Base-by-base conservation (phyloP, 1,140 invertebrate species). In the Nilaparvata lugens region DNA sequence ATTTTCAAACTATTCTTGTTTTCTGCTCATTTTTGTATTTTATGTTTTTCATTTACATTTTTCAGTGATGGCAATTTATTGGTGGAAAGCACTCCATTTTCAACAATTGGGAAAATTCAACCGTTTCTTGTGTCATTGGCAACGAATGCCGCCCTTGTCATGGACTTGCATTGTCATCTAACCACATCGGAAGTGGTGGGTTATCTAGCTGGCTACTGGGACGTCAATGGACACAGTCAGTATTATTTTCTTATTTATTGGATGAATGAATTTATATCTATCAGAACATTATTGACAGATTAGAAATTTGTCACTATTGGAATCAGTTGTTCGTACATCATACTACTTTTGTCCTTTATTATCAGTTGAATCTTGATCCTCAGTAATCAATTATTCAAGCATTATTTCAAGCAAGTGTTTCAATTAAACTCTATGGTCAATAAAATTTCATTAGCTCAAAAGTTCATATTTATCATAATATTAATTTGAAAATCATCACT, bases 131-230 rank as follows among this genome's bases (percentile, higher is more conserved):
- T 96, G 1, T 88, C 90, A n/a, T 82, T 95, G 56, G 86, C 88
- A 54, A 90, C 91, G 3, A 95, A 93, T 71, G 89, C 91, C 14
- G 83, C 91, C 58, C 75, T 96, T 35, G 75, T 97, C 4, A 86
- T 96, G 66, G 93, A 97, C 76, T 88, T 96, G 64, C 95, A 98
- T 71, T 92, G 91, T 71, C 94, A 97, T 74, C 76, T 97, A 61
- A 93, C 89, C 16, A 88, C 86, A 64, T 88, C 86, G 65, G 93
- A 97, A 81, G 88, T 97, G 24, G 91, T 91, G 70, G 95, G 95
- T 2, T 98, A 97, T 75, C 74, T 97, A 21, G 94, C 88, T 56
- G 95, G 95, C 21, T 86, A 87, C 48, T 98, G 95, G 95, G 94
- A 96, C 75, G 85, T 92, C 45, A 93, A 92, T 74, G 83, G 85